Conservation (phyloP, 2,797 vertebrate species). For the Antrozous pallidus region DNA sequence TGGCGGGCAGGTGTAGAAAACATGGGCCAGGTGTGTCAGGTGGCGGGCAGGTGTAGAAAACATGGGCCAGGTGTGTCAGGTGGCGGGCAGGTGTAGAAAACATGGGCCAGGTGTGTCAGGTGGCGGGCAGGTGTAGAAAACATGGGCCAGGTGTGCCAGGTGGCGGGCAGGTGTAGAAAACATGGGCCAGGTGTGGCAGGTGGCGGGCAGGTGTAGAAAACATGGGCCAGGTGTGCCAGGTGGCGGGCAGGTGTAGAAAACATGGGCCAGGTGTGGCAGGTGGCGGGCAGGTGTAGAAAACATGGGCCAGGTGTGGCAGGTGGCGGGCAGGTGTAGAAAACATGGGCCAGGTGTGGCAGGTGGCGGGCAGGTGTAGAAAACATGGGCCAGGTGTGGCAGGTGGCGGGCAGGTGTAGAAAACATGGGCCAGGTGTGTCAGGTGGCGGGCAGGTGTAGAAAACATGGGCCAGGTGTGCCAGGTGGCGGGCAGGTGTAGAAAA, state of each 20-base stretch:
- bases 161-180: neutral
- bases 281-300: neutral
- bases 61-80: neutral
- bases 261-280: neutral
- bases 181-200: neutral
- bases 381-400: neutral
- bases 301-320: neutral
- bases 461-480: neutral
- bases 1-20: neutral
- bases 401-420: neutral
- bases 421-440: neutral
- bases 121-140: neutral
- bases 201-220: neutral
- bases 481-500: neutral
- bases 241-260: neutral
- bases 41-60: neutral
- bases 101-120: neutral
- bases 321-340: neutral
- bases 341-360: neutral
- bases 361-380: neutral
- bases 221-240: neutral
- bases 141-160: neutral
- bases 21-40: neutral
- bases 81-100: neutral
- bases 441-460: neutral